Conservation (phyloP, 2,113 vertebrate species). For the Pteruthius melanotis region DNA sequence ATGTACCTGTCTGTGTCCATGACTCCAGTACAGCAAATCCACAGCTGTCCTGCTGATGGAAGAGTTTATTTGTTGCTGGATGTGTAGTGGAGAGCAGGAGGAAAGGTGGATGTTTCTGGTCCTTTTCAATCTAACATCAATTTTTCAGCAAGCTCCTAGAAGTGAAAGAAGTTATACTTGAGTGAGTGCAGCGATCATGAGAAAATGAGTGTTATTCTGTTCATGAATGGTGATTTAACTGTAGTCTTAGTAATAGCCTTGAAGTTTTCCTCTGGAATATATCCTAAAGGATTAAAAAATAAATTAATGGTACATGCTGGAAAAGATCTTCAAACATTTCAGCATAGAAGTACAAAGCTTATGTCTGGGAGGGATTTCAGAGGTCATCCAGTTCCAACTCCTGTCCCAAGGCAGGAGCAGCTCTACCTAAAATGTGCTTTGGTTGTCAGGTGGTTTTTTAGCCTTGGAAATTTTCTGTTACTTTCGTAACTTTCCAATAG, state of each 20-base stretch:
- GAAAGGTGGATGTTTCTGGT: background rate
- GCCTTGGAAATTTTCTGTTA: background rate
- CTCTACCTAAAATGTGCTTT: background rate
- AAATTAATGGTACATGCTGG: background rate
- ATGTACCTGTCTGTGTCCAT: background rate
- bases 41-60: background rate
- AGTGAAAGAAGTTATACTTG: background rate
- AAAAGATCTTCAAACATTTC: background rate
- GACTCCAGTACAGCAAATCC: background rate
- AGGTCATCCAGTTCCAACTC: background rate
- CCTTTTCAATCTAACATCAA: background rate
- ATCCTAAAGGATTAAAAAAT: background rate
- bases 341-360: background rate
- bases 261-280: background rate
- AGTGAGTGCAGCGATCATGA: background rate
- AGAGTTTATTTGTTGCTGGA: background rate
- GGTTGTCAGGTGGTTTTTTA: background rate
- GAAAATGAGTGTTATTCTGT: background rate
- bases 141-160: background rate
- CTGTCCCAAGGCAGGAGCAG: background rate
- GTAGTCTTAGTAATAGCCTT: background rate
- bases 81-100: background rate
- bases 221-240: background rate
- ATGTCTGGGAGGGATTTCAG: background rate
- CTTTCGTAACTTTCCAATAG: background rate